Base-by-base conservation (phyloP, 1,140 invertebrate species). In the Lasaia peninsularis region DNA sequence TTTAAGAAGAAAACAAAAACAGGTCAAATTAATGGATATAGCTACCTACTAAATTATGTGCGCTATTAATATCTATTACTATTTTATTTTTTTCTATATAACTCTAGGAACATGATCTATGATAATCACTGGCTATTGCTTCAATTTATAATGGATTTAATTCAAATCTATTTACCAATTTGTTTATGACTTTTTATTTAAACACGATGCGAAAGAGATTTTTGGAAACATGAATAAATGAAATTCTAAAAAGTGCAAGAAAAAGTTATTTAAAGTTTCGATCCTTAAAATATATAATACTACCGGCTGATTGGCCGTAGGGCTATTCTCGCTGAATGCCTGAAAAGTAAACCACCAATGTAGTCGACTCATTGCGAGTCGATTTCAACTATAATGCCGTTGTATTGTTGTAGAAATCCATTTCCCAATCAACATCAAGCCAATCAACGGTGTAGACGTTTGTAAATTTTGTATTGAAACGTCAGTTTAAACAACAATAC, bases 281-380 rank as follows among this genome's bases (percentile, higher is more conserved):
- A 82, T 88, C 83, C 79, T 75, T 88, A 86, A 83, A 85, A 79
- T 82, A 82, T 80, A 78, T 75, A 88, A 88, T 90, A 90, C 87
- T 92, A 92, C 92, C 91, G 91, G 91, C 91, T 92, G 90, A 90
- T 90, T 91, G 86, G 91, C 90, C 88, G 91, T 90, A 86, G 92
- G 91, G 90, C 92, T 93, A 92, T 91, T 92, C 89, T 91, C 90
- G 91, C 86, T 90, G 88, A 89, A 92, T 84, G 90, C 91, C 91
- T 92, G 91, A 90, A 92, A 92, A 88, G 86, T 88, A 88, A 88
- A 88, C 80, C 83, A 88, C 80, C 73, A 83, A 84, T 88, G 80
- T 88, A 88, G 81, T 80, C 85, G 85, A 86, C 83, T 84, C 82
- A 63, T 78, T 56, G 61, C 55, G 85, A 86, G 83, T 77, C 85